Conservation (phyloP, 2,113 vertebrate genomes). For the Archocentrus centrarchus region DNA sequence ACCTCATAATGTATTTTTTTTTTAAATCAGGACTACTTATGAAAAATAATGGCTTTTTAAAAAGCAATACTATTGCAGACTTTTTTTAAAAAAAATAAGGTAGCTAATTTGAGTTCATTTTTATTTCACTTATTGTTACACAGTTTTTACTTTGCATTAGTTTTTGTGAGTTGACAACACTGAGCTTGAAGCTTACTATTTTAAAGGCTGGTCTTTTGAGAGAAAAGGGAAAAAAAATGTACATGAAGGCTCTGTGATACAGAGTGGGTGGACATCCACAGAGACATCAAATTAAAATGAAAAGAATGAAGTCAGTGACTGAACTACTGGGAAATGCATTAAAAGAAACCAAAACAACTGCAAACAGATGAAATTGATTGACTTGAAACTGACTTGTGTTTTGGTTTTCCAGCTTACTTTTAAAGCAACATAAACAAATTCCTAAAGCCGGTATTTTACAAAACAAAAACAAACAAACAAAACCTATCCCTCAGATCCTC, state of each 20-base stretch:
- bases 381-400: not conserved
- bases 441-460: too few relatives aligned
- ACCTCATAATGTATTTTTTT: not conserved
- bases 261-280: not conserved
- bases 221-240: not conserved
- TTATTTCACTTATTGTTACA: not conserved
- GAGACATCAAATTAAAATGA: not conserved
- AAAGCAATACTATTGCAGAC: not conserved
- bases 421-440: not conserved
- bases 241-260: not conserved
- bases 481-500: conserved; percentile 21
- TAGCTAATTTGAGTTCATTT: not conserved
- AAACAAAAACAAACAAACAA: not conserved
- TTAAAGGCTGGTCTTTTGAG: not conserved
- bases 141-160: not conserved
- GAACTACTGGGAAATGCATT: not conserved
- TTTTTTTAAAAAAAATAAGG: not conserved
- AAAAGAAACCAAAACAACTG: not conserved
- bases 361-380: not conserved
- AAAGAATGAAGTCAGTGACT: not conserved
- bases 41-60: not conserved
- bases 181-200: not conserved
- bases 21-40: not conserved
- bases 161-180: not conserved
- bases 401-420: not conserved